These are phyloP conservation scores for Heteropelma amictum DNA, from an alignment of 2,888 invertebrate genomes.

Conservation along the genomic window DNA sequence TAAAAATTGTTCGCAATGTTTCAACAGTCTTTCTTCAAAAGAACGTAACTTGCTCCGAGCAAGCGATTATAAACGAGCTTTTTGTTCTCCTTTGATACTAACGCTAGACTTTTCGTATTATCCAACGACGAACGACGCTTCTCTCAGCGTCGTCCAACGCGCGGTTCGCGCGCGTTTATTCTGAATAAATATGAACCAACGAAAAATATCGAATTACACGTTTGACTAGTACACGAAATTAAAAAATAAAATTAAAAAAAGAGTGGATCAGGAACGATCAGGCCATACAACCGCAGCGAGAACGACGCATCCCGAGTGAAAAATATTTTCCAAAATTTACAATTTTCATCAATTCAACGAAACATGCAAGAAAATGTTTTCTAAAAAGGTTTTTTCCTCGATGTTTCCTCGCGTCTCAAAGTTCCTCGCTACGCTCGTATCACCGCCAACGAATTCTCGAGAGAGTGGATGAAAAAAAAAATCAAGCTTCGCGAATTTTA, in stretches of 20 bases:
- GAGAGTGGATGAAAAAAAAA: background rate
- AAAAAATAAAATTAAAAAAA: too few relatives aligned
- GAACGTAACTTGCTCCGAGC: constrained; percentile 12
- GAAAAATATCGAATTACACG: background rate
- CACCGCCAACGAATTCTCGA: background rate
- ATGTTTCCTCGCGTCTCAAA: too few relatives aligned
- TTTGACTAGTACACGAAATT: too few relatives aligned
- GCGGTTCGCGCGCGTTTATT: background rate
- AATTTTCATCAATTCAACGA: too few relatives aligned
- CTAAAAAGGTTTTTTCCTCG: too few relatives aligned
- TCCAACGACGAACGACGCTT: background rate
- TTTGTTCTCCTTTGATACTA: constrained; percentile 2
- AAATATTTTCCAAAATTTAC: too few relatives aligned
- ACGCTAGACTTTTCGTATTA: constrained; percentile 3
- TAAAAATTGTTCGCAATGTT: constrained; percentile 29
- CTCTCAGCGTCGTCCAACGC: background rate
- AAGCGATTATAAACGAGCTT: constrained; percentile 1
- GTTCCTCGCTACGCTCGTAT: too few relatives aligned
- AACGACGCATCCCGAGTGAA: too few relatives aligned
- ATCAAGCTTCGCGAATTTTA: constrained; percentile 58
- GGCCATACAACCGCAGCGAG: too few relatives aligned
- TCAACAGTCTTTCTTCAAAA: constrained; percentile 39
- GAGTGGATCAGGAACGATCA: too few relatives aligned
- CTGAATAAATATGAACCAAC: constrained; percentile 12
- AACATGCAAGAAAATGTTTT: too few relatives aligned